Conservation (phyloP, 2,888 invertebrate species). For the Lypha dubia region DNA sequence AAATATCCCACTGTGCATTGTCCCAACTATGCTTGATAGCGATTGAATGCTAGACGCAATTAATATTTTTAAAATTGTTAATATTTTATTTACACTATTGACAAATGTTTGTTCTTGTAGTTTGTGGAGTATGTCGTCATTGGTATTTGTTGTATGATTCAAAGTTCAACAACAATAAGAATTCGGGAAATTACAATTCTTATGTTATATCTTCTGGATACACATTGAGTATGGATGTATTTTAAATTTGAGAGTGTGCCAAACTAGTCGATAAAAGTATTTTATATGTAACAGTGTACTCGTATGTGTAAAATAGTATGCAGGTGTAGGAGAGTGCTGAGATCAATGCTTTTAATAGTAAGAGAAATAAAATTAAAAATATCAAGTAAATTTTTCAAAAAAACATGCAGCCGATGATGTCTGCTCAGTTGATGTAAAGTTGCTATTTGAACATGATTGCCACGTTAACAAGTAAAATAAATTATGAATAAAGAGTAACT, state of each 20-base stretch:
- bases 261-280: slow-evolving; percentile 22
- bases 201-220: slow-evolving; percentile 8
- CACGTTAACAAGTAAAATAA: background rate
- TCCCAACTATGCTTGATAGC: background rate
- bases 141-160: slow-evolving; percentile 57
- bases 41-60: background rate
- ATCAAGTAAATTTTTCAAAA: background rate
- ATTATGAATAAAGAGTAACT: background rate
- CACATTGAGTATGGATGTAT: slow-evolving; percentile 15
- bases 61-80: slow-evolving; percentile 22
- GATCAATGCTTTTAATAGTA: background rate
- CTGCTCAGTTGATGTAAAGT: slow-evolving; percentile 35
- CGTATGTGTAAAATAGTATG: background rate
- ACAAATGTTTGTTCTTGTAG: slow-evolving; percentile 18
- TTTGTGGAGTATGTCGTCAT: slow-evolving; percentile 54
- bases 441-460: background rate
- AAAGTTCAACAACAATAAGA: slow-evolving; percentile 68
- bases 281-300: background rate
- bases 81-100: slow-evolving; percentile 17
- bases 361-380: slow-evolving; percentile 7
- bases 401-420: background rate
- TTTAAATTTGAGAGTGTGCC: slow-evolving; percentile 40
- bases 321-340: slow-evolving; percentile 31
- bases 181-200: slow-evolving; percentile 48
- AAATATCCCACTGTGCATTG: background rate